Conservation (phyloP, 2,888 invertebrate species). For the Miltochrista miniata region DNA sequence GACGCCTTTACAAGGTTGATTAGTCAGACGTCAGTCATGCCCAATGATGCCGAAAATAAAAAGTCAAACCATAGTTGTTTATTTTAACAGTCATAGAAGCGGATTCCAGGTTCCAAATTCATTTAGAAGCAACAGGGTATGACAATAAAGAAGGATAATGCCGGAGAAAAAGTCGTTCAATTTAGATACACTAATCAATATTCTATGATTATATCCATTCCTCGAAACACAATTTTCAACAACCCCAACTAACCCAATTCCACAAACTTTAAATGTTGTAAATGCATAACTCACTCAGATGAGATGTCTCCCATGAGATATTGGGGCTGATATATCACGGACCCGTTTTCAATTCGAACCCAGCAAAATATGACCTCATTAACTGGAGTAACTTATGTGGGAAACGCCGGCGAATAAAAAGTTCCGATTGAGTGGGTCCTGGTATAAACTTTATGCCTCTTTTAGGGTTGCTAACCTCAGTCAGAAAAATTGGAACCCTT, state of each 20-base stretch:
- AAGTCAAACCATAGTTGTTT: too few relatives aligned
- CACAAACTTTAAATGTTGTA: conserved; percentile 6
- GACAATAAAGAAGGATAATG: too few relatives aligned
- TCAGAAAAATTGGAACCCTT: too few relatives aligned
- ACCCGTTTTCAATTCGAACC: conserved; percentile 35
- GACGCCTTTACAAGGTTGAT: too few relatives aligned
- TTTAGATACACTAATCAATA: too few relatives aligned
- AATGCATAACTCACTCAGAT: conserved; percentile 12
- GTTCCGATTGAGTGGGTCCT: conserved; percentile 25
- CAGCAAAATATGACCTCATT: conserved; percentile 34
- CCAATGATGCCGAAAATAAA: too few relatives aligned
- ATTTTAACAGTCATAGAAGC: too few relatives aligned
- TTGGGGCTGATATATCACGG: conserved; percentile 29
- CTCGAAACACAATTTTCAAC: neutral
- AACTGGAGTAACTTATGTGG: conserved; percentile 28
- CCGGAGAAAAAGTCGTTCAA: too few relatives aligned
- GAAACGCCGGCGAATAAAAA: conserved; percentile 25
- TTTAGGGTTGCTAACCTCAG: conserved; percentile 2
- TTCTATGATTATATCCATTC: too few relatives aligned
- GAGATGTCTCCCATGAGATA: conserved; percentile 25
- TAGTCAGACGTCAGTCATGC: too few relatives aligned
- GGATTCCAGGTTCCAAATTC: too few relatives aligned
- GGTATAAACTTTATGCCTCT: conserved; percentile 34
- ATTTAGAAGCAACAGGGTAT: too few relatives aligned
- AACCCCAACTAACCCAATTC: neutral